Conservation (phyloP, 2,113 vertebrate species). For the Sakesphorus luctuosus region DNA sequence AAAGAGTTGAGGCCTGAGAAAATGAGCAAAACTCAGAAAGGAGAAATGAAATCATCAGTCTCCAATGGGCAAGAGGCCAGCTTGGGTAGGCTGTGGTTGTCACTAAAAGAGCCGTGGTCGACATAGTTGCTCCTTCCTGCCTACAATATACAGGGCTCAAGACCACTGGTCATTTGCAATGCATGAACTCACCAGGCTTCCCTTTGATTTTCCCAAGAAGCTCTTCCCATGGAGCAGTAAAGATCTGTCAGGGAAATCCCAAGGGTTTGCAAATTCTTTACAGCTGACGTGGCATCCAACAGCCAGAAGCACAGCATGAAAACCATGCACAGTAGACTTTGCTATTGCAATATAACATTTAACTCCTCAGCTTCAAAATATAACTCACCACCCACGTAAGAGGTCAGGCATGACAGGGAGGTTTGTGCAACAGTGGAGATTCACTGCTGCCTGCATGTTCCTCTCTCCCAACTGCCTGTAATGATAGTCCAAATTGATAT, state of each 20-base stretch:
- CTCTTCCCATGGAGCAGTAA: neutral
- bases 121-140: neutral
- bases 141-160: neutral
- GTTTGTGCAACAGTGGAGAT: neutral
- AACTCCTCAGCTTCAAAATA: neutral
- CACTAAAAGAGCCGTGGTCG: rapidly evolving
- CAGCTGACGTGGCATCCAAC: neutral
- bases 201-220: neutral
- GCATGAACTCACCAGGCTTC: neutral
- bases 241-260: neutral
- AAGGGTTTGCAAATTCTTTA: neutral
- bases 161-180: neutral
- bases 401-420: neutral
- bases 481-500: rapidly evolving
- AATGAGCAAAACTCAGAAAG: neutral
- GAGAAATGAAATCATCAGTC: slow-evolving; percentile 23
- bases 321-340: neutral
- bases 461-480: neutral
- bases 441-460: neutral
- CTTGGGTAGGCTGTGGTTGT: neutral
- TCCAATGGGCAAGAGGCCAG: neutral
- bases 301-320: rapidly evolving
- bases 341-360: neutral
- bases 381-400: neutral
- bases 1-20: neutral